Percentiles rank a stretch among this genome's conserved stretches.
phyloP scores from a whole-genome alignment of 2,113 vertebrate genomes.

The Myrmecophaga tridactyla region DNA sequence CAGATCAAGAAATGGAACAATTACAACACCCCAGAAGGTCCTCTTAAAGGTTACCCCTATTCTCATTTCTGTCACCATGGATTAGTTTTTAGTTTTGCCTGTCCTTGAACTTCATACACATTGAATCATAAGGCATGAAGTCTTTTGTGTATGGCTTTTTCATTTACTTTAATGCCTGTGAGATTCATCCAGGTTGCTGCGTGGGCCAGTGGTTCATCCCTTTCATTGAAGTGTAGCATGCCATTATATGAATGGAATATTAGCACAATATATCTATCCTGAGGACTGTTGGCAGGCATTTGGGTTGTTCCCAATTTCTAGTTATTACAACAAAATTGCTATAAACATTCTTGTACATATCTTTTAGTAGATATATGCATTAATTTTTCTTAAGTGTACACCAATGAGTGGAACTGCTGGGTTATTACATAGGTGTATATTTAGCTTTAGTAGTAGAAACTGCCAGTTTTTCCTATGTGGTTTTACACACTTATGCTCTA shows the following conservation, averaged over 20 bases:
- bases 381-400: neutral
- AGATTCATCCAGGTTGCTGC: neutral
- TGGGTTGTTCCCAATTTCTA: constrained; percentile 18
- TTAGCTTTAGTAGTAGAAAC: neutral
- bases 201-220: neutral
- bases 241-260: neutral
- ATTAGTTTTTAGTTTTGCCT: constrained; percentile 24
- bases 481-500: constrained; percentile 9
- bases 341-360: neutral
- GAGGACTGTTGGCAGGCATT: neutral
- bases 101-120: constrained; percentile 19
- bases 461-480: neutral
- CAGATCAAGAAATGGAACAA: constrained; percentile 45
- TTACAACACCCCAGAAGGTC: neutral
- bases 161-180: neutral
- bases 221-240: neutral
- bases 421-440: neutral
- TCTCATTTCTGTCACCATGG: neutral
- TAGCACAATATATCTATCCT: neutral
- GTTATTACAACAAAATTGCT: neutral
- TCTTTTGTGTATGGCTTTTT: neutral
- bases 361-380: neutral
- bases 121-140: neutral
- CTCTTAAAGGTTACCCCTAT: neutral
- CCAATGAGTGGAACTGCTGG: neutral